Evolutionary conservation across 37 sponge, comb jelly and placozoan genomes (phyloP).

Genomic region (Geodia barretti): DNA sequence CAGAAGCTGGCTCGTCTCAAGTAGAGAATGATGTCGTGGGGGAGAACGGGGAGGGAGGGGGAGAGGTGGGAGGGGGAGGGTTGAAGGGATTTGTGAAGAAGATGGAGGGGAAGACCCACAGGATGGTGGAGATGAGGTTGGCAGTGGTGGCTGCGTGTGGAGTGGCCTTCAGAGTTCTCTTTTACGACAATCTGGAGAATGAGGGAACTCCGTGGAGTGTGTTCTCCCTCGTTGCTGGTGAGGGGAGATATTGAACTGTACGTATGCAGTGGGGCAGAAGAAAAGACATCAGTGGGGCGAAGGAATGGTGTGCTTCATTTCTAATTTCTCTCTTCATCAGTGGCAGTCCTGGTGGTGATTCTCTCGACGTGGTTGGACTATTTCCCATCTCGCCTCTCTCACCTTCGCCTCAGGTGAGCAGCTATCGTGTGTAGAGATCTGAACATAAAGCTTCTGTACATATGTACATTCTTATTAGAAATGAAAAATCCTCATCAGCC

Average conservation of each 20-base stretch:
- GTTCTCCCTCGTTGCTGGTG: not conserved
- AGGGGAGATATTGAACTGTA: not conserved
- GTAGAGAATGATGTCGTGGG: not conserved
- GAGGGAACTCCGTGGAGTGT: not conserved
- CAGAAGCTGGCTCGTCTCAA: too few relatives aligned
- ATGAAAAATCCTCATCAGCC: too few relatives aligned
- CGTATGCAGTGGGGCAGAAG: too few relatives aligned
- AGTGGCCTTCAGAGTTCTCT: slow-evolving; percentile 21
- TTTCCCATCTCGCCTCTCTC: slow-evolving; percentile 46
- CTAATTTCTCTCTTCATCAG: not conserved
- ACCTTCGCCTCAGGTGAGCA: slow-evolving; percentile 19
- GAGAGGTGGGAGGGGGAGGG: not conserved
- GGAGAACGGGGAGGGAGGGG: too few relatives aligned
- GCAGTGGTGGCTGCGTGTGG: slow-evolving; percentile 11
- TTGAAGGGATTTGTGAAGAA: slow-evolving; percentile 38
- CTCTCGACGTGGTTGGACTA: slow-evolving; percentile 81
- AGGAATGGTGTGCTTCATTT: not conserved
- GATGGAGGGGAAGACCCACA: slow-evolving; percentile 15
- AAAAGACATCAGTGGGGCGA: not conserved
- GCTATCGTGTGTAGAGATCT: too few relatives aligned
- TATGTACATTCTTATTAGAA: too few relatives aligned
- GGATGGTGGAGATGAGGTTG: slow-evolving; percentile 48
- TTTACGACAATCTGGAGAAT: not conserved
- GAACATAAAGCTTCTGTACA: not conserved
- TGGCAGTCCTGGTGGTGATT: slow-evolving; percentile 5